These are phyloP conservation scores for Premnoplex brunnescens DNA, from an alignment of 2,797 vertebrate species.

Conservation along the genomic window DNA sequence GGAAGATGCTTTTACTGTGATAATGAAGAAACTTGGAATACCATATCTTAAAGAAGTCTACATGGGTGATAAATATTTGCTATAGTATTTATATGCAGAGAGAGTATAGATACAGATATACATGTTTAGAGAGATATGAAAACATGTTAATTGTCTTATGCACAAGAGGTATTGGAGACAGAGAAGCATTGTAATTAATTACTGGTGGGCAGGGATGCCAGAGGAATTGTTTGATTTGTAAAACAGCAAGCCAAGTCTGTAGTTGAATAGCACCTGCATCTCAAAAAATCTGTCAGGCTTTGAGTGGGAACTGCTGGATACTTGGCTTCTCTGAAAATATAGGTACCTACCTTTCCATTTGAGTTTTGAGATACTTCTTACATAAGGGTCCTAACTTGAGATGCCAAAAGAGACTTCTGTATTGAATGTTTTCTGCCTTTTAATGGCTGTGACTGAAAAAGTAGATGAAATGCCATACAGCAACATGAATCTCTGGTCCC, in stretches of 20 bases:
- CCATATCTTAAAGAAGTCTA: background rate
- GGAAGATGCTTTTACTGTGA: background rate
- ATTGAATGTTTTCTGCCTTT: background rate
- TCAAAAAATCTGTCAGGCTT: background rate
- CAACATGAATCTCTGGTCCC: background rate
- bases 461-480: background rate
- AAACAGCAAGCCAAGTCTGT: background rate
- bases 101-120: no score
- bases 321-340: background rate
- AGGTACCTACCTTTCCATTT: background rate
- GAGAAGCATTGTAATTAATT: background rate
- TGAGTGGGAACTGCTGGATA: background rate
- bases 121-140: background rate
- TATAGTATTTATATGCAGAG: background rate
- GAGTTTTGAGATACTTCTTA: background rate
- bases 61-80: background rate
- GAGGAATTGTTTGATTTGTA: background rate
- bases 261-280: background rate
- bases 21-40: background rate
- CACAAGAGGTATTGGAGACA: background rate
- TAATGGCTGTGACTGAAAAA: background rate
- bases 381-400: background rate
- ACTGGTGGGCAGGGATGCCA: fast-evolving
- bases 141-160: background rate
- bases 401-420: background rate